Evolutionary conservation across 2,888 invertebrate genomes (phyloP), one percentile per base, ranked within the genome.

Genomic region (Thereva nobilitata): DNA sequence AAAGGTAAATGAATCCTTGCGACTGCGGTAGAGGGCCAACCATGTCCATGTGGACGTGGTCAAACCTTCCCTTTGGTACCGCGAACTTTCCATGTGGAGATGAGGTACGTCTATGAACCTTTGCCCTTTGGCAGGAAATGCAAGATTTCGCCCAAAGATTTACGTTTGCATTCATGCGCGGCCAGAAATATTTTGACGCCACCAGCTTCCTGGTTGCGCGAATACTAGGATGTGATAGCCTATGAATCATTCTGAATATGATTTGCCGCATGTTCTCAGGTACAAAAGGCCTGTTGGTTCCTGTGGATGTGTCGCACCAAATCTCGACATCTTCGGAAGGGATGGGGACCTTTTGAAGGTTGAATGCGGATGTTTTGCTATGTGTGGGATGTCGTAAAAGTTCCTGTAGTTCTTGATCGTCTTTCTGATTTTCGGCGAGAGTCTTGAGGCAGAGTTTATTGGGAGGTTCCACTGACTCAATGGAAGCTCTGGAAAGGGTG

Each of bases 91-190:
- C 49, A 23, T 23, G 8, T 7, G 49, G 49, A 2, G 49, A 10
- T 1, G 3, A 5, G 9, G 49, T 49, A 8, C 10, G 12, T 10
- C 49, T 12, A 10, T 4, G 6, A 8, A 49, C 23, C 4, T 49
- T 49, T 49, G 12, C 23, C 23, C 34, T 49, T 23, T 23, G 49
- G n/a, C 49, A 49, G 5, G 4, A 23, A 78, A 3, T 44, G 8
- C 54, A 64, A 4, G 37, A 7, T 45, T 64, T 64, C 38, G 49
- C 55, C 64, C 64, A 54, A 23, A 3, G 6, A 8, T 10, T 44
- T 34, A 64, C 12, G 4, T 53, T 4, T 35, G 53, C 44, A 12
- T 64, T 63, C 50, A 63, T 63, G 1, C 7, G 9, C 7, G 63
- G 50, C 63, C 63, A 50, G 12, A 63, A 35, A 34, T 53, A 64